Percentiles rank a stretch among this genome's conserved stretches.
phyloP scores from a whole-genome alignment of 1,140 invertebrate genomes.

The Panagrolaimus sp. region DNA sequence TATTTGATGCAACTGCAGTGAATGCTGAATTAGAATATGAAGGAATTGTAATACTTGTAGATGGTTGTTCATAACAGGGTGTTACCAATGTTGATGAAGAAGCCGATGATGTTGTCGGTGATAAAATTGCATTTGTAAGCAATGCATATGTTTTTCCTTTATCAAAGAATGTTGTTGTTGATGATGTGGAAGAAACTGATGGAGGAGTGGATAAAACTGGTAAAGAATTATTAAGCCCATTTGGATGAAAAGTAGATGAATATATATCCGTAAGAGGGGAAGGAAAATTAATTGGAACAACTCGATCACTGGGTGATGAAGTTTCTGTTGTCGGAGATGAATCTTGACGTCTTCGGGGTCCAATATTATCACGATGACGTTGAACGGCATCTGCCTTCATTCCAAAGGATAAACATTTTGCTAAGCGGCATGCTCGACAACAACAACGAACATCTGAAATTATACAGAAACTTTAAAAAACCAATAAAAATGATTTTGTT shows the following conservation, averaged over 20 bases:
- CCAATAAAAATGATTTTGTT: not conserved
- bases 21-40: too few relatives aligned
- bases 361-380: constrained; percentile 16
- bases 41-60: too few relatives aligned
- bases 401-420: constrained; percentile 27
- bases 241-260: not conserved
- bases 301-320: not conserved
- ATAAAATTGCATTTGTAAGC: not conserved
- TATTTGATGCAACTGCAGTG: too few relatives aligned
- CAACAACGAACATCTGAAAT: constrained; percentile 31
- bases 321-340: not conserved
- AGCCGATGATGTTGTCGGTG: too few relatives aligned
- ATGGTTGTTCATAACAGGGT: too few relatives aligned
- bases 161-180: constrained; percentile 7
- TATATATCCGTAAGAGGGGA: not conserved
- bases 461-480: too few relatives aligned
- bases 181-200: not conserved
- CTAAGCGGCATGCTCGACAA: constrained; percentile 27
- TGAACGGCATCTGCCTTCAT: constrained; percentile 22
- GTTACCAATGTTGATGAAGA: too few relatives aligned
- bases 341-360: not conserved
- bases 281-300: not conserved
- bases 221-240: constrained; percentile 3
- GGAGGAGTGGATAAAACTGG: constrained; percentile 1
- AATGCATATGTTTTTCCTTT: constrained; percentile 4